Evolutionary conservation across 2,888 invertebrate genomes (phyloP), one percentile per base, ranked within the genome.

Genomic region (Sesamia inferens): DNA sequence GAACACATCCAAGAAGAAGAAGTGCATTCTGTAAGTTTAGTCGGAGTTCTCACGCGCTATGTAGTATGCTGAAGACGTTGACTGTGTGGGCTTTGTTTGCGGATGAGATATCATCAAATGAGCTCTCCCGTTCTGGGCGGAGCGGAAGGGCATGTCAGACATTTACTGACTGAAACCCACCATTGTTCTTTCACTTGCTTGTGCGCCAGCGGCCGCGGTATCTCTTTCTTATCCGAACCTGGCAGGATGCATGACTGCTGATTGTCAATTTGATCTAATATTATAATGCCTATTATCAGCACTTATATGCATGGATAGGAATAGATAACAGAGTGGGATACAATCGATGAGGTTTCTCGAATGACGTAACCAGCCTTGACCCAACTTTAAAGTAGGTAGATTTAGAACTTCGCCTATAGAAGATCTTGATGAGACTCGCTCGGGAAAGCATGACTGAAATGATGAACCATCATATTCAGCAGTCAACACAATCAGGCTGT

Each of bases 191-290:
- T 31, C 31, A 31, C 31, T 31, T 31, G 31, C 31, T 3, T 31
- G 31, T 31, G 31, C 31, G 1, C 31, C 31, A 31, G 31, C 31
- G 31, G 31, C 31, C 31, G 3, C 31, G 1, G 31, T 31, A 31
- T 31, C 31, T 31, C 31, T 31, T 31, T 31, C 31, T 31, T 31
- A 31, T 31, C 31, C 31, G 31, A 31, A 1, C 31, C 3, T 31
- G 31, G 31, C 31, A 31, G 31, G 31, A 39, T 10, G 68, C 68
- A 68, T 58, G 58, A 68, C 13, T 77, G 78, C 69, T 77, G 16
- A 70, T 74, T 7, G 71, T 59, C 39, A 54, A 78, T 74, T 78
- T n/a, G 54, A 54, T 24, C 47, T 47, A 59, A 71, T 74, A 78
- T 54, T 70, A 39, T 54, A 59, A 71, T 70, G 39, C 71, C 54